Evolutionary conservation across 1,140 invertebrate genomes (phyloP).

Genomic region (Tribolium madens): DNA sequence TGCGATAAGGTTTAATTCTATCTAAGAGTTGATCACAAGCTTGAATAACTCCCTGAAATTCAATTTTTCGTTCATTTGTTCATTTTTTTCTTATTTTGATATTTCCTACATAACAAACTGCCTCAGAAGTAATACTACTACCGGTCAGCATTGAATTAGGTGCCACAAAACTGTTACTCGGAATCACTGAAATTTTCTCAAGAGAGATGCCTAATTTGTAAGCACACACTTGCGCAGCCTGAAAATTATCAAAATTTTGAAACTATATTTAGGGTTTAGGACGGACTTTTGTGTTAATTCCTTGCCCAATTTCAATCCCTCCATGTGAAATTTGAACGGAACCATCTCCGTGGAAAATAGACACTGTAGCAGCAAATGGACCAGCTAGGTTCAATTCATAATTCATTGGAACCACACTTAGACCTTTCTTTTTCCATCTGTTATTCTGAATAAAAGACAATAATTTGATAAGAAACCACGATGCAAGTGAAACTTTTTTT

Average conservation of each 20-base stretch:
- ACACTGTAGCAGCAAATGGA: constrained; percentile 74
- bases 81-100: not conserved
- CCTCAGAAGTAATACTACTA: constrained; percentile 80
- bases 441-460: constrained; percentile 69
- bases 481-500: too few relatives aligned
- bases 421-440: constrained; percentile 82
- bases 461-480: too few relatives aligned
- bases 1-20: constrained; percentile 73
- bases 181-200: constrained; percentile 76
- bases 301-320: constrained; percentile 90
- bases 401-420: constrained; percentile 77
- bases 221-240: constrained; percentile 84
- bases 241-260: constrained; percentile 2
- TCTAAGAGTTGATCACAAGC: constrained; percentile 75
- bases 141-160: constrained; percentile 77
- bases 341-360: constrained; percentile 81
- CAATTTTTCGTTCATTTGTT: constrained; percentile 13
- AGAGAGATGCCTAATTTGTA: constrained; percentile 80
- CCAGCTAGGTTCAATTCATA: constrained; percentile 72
- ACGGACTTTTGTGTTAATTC: constrained; percentile 74
- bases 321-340: constrained; percentile 82
- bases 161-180: constrained; percentile 74
- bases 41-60: constrained; percentile 73
- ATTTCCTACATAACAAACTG: constrained; percentile 72
- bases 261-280: not conserved